phyloP scores from a whole-genome alignment of 2,797 vertebrate species.

The Chaetophractus vellerosus region DNA sequence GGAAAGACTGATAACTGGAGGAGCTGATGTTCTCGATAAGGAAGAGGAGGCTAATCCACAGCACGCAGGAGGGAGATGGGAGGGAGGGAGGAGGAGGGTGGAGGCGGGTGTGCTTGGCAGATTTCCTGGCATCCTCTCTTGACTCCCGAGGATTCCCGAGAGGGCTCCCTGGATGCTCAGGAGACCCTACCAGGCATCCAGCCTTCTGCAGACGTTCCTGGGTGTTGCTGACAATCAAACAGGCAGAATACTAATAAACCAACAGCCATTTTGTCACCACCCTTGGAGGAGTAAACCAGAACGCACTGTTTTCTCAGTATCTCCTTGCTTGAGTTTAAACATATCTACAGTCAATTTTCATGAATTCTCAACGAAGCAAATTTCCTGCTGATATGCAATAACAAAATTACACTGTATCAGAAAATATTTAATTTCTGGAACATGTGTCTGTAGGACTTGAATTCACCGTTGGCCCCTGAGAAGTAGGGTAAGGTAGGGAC shows the following conservation, averaged over 20 bases:
- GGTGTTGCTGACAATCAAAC: neutral
- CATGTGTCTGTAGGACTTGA: neutral
- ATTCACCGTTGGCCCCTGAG: neutral
- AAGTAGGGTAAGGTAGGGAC: neutral
- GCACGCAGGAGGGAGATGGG: neutral
- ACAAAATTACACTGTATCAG: neutral
- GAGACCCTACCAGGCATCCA: neutral
- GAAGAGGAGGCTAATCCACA: neutral
- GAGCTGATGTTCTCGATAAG: neutral
- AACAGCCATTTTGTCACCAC: neutral
- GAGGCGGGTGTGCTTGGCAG: neutral
- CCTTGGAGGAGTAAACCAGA: neutral
- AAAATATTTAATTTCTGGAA: neutral
- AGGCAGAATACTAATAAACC: neutral
- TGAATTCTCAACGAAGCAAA: neutral
- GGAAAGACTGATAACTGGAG: neutral
- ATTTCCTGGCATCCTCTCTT: neutral
- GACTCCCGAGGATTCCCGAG: neutral
- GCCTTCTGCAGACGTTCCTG: no score
- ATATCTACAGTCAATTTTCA: neutral
- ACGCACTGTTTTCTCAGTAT: neutral
- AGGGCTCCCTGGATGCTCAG: neutral
- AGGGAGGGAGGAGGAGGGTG: neutral
- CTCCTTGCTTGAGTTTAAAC: neutral
- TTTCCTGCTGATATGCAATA: neutral